Evolutionary conservation across 2,797 vertebrate genomes (phyloP).

Genomic region (Esox lucius): DNA sequence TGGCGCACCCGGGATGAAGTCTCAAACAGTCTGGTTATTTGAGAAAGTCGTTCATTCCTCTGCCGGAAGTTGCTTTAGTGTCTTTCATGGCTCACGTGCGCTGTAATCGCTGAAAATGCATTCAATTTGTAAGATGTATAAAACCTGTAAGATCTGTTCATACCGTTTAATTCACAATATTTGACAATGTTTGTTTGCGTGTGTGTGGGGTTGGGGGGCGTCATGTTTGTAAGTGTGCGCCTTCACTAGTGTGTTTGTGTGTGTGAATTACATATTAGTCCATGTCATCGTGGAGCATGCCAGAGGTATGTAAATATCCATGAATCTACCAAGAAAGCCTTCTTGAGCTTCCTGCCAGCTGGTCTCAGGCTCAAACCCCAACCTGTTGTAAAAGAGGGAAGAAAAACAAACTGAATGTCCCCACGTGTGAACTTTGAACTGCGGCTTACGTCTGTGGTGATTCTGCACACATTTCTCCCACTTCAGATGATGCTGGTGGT

Average conservation of each 20-base stretch:
- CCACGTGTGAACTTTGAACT: constrained; percentile 5
- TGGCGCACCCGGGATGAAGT: background rate
- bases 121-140: background rate
- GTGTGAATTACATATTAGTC: background rate
- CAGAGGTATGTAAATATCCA: constrained; percentile 2
- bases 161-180: background rate
- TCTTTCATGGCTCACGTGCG: background rate
- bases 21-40: background rate
- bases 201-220: background rate
- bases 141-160: too few relatives aligned
- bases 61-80: background rate
- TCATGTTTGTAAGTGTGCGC: background rate
- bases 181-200: background rate
- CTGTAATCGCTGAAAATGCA: background rate
- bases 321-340: background rate
- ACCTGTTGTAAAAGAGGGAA: background rate
- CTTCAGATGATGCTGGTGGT: background rate
- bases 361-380: background rate
- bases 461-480: background rate
- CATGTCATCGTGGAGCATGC: background rate
- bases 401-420: background rate
- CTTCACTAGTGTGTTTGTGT: background rate
- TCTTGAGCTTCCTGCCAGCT: constrained; percentile 16
- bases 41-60: background rate
- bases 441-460: background rate